phyloP scores from a whole-genome alignment of 2,113 vertebrate species.

The Desmodus rotundus region DNA sequence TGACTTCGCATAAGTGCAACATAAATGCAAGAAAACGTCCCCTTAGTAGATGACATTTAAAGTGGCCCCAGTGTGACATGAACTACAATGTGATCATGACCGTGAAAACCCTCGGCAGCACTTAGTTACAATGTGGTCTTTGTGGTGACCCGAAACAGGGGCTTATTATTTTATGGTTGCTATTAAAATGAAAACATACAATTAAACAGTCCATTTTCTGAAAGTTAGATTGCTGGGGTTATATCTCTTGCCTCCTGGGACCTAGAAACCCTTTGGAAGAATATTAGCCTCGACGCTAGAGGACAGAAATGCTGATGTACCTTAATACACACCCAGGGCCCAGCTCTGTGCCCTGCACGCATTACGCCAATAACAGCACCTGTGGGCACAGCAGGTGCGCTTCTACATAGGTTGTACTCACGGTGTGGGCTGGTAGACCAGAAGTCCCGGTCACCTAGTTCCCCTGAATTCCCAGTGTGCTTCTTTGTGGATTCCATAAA shows the following conservation, averaged over 20 bases:
- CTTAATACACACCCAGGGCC: fast-evolving
- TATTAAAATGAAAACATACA: background rate
- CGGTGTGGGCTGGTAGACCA: background rate
- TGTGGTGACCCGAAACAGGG: background rate
- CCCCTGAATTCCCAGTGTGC: background rate
- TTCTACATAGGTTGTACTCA: background rate
- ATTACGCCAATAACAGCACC: no score
- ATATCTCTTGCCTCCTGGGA: background rate
- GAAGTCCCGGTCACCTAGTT: background rate
- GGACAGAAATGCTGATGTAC: no score
- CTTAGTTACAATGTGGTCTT: background rate
- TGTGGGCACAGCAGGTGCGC: fast-evolving
- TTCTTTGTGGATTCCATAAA: background rate
- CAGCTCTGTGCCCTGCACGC: background rate
- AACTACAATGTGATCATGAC: background rate
- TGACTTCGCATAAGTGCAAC: background rate
- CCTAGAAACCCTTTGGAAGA: background rate
- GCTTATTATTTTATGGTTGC: background rate
- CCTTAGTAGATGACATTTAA: background rate
- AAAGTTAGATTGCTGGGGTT: background rate
- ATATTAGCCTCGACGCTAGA: background rate
- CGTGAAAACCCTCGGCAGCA: background rate
- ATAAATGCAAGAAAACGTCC: background rate
- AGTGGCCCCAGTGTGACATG: no score
- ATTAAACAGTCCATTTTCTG: background rate